These are phyloP conservation scores for Drosophila pegasa DNA, from an alignment of 2,888 invertebrate genomes.

Conservation along the genomic window DNA sequence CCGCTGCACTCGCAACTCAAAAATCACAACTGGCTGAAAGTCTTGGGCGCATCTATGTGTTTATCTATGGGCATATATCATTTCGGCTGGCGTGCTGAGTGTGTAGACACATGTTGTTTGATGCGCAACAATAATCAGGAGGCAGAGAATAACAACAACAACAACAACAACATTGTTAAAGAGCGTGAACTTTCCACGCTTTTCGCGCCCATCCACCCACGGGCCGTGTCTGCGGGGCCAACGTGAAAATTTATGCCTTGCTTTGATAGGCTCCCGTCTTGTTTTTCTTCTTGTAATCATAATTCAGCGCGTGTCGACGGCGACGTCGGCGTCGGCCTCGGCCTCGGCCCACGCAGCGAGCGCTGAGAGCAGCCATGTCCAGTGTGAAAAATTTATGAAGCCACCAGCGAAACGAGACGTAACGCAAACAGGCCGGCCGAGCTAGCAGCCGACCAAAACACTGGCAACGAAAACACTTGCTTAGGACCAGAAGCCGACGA, in stretches of 20 bases:
- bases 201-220: slow-evolving; percentile 55
- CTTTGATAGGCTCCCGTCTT: slow-evolving; percentile 64
- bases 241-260: slow-evolving; percentile 65
- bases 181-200: slow-evolving; percentile 46
- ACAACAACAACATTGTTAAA: slow-evolving; percentile 33
- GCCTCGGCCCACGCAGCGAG: slow-evolving; percentile 51
- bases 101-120: slow-evolving; percentile 21
- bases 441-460: slow-evolving; percentile 7
- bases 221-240: slow-evolving; percentile 29
- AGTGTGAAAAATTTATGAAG: slow-evolving; percentile 65
- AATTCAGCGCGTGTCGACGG: slow-evolving; percentile 69
- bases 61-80: slow-evolving; percentile 5
- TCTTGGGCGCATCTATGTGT: background rate
- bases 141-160: slow-evolving; percentile 28
- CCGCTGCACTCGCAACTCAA: background rate
- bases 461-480: slow-evolving; percentile 32
- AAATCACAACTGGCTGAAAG: background rate
- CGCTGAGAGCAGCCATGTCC: slow-evolving; percentile 46
- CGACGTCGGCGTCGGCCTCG: slow-evolving; percentile 20
- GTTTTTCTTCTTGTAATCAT: slow-evolving; percentile 63
- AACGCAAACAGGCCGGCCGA: slow-evolving; percentile 21
- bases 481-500: slow-evolving; percentile 15
- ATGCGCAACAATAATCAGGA: slow-evolving; percentile 33
- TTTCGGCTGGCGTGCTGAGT: slow-evolving; percentile 21
- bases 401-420: slow-evolving; percentile 26